Conservation (phyloP, 2,797 vertebrate genomes). For the Ctenochaetus hawaiiensis region DNA sequence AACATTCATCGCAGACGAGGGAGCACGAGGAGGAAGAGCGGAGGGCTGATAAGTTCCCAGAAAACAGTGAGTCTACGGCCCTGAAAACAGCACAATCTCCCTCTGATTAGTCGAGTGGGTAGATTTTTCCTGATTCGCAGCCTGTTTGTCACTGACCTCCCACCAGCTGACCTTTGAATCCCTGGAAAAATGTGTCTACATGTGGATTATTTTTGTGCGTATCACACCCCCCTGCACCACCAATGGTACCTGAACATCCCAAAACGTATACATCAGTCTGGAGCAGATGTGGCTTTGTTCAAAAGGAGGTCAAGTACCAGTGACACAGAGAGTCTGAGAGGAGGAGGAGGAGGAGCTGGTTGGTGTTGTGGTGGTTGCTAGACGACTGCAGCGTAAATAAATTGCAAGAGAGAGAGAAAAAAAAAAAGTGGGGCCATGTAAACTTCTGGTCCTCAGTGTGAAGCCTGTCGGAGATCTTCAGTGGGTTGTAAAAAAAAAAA, state of each 20-base stretch:
- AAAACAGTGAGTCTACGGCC: slow-evolving; percentile 34
- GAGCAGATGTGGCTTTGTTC: slow-evolving; percentile 65
- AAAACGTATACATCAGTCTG: slow-evolving; percentile 48
- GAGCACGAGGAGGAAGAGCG: slow-evolving; percentile 55
- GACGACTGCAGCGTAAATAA: slow-evolving; percentile 74
- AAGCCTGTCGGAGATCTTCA: slow-evolving; percentile 47
- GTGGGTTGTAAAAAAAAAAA: slow-evolving; percentile 47
- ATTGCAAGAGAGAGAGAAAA: slow-evolving; percentile 35
- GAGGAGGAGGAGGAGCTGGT: slow-evolving; percentile 36
- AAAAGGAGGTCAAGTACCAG: slow-evolving; percentile 53
- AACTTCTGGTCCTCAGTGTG: slow-evolving; percentile 45
- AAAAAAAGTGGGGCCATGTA: slow-evolving; percentile 36
- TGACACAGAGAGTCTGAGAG: slow-evolving; percentile 34
- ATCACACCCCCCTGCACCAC: slow-evolving; percentile 46
- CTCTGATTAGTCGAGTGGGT: slow-evolving; percentile 41
- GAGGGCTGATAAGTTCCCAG: slow-evolving; percentile 69
- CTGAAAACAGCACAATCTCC: slow-evolving; percentile 39
- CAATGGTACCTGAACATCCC: slow-evolving; percentile 74
- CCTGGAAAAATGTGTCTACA: slow-evolving; percentile 4
- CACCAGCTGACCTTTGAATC: slow-evolving; percentile 3
- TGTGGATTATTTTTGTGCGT: neutral
- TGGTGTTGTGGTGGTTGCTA: slow-evolving; percentile 78
- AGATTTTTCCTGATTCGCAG: slow-evolving; percentile 64
- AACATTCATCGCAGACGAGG: slow-evolving; percentile 67
- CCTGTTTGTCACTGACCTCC: slow-evolving; percentile 48